Evolutionary conservation across 2,888 invertebrate genomes (phyloP).

Genomic region (Malachius bipustulatus): DNA sequence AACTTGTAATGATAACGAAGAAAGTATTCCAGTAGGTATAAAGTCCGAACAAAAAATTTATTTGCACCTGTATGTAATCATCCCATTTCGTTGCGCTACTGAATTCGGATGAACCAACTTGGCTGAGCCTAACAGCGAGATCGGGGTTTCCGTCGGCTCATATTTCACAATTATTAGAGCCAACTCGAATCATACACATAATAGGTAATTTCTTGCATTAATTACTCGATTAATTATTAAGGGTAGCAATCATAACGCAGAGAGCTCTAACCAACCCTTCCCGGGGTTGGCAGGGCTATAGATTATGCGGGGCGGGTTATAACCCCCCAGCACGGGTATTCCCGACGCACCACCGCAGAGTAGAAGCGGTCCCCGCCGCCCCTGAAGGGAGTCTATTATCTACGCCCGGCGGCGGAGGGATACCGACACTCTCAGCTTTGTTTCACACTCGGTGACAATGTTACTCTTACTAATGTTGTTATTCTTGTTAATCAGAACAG

Average conservation of each 20-base stretch:
- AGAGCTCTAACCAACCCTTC: conserved; percentile 36
- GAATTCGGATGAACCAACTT: neutral
- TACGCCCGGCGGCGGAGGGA: no score
- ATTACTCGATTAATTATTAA: conserved; percentile 42
- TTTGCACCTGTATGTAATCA: no score
- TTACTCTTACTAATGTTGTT: no score
- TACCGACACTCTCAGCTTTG: no score
- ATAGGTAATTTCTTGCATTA: conserved; percentile 43
- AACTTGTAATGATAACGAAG: no score
- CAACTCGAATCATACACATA: conserved; percentile 41
- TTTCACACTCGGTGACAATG: no score
- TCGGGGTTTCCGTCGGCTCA: conserved; percentile 23
- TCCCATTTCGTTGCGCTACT: no score
- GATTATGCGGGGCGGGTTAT: conserved; percentile 36
- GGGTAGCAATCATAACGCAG: conserved; percentile 40
- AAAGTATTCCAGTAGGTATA: no score
- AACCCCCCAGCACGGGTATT: conserved; percentile 31
- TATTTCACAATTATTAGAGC: conserved; percentile 40
- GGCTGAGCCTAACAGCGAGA: no score
- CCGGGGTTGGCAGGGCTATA: conserved; percentile 35
- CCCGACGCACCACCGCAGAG: conserved; percentile 32
- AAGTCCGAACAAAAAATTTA: no score
- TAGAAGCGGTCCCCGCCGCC: conserved; percentile 31
- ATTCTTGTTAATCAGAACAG: no score
- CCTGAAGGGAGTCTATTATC: no score